Evolutionary conservation across 2,113 vertebrate genomes (phyloP).

Genomic region (Takifugu bimaculatus): DNA sequence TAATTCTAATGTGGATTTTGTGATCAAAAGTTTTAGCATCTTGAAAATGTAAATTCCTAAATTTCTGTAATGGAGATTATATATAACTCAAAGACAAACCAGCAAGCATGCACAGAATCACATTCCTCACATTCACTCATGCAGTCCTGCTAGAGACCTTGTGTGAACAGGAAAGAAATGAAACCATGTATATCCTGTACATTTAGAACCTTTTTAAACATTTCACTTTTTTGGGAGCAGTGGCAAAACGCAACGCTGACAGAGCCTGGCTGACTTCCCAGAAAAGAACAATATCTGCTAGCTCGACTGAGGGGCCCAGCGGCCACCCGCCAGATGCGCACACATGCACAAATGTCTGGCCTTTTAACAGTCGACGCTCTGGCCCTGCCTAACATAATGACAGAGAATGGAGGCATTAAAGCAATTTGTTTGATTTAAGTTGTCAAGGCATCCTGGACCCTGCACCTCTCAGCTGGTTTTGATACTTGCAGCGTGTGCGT

Average conservation of each 20-base stretch:
- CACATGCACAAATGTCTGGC: slow-evolving; percentile 34
- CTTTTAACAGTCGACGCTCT: slow-evolving; percentile 66
- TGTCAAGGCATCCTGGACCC: slow-evolving; percentile 66
- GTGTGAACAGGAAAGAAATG: slow-evolving; percentile 51
- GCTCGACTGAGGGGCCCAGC: slow-evolving; percentile 63
- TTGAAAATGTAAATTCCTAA: neutral
- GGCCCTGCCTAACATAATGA: slow-evolving; percentile 70
- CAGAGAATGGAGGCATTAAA: slow-evolving; percentile 74
- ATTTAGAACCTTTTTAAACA: slow-evolving; percentile 54
- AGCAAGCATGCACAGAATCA: slow-evolving; percentile 7
- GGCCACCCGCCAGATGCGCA: slow-evolving; percentile 25
- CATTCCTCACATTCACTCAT: slow-evolving; percentile 48
- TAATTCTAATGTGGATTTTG: neutral
- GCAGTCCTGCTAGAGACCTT: slow-evolving; percentile 42
- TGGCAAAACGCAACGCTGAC: slow-evolving; percentile 53
- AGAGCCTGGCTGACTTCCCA: slow-evolving; percentile 66
- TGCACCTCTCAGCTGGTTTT: slow-evolving; percentile 67
- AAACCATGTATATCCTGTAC: slow-evolving; percentile 53
- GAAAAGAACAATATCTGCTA: slow-evolving; percentile 69
- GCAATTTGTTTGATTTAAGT: slow-evolving; percentile 76
- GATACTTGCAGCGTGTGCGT: slow-evolving; percentile 36
- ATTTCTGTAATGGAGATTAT: neutral
- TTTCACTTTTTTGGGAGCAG: slow-evolving; percentile 19
- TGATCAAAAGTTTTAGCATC: neutral
- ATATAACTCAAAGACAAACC: no score